phyloP scores from a whole-genome alignment of 2,113 vertebrate genomes.

The Monopterus albus region DNA sequence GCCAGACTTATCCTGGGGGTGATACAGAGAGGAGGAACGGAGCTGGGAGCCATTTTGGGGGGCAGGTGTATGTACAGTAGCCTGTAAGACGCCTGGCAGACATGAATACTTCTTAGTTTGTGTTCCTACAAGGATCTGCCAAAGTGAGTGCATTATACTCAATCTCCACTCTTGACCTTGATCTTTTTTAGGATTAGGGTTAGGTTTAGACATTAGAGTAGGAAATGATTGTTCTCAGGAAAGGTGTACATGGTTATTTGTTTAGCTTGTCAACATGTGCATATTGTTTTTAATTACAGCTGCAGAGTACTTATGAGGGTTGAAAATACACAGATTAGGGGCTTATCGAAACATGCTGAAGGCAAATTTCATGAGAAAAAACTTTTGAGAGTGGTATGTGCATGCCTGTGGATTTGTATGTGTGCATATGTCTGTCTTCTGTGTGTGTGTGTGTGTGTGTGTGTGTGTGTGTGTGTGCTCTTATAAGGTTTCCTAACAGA shows the following conservation, averaged over 20 bases:
- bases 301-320: background rate
- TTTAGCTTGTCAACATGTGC: background rate
- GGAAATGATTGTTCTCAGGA: background rate
- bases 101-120: slow-evolving; percentile 9
- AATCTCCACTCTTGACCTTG: background rate
- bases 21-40: slow-evolving; percentile 56
- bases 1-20: slow-evolving; percentile 73
- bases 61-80: slow-evolving; percentile 22
- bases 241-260: background rate
- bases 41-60: slow-evolving; percentile 57
- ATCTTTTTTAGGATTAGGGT: background rate
- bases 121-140: slow-evolving; percentile 6
- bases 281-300: background rate
- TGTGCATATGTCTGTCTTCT: background rate
- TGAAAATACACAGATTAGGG: background rate
- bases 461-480: slow-evolving; percentile 19
- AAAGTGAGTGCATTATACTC: background rate
- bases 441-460: slow-evolving; percentile 15
- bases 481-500: slow-evolving; percentile 31
- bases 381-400: background rate
- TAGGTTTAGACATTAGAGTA: background rate
- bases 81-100: slow-evolving; percentile 10
- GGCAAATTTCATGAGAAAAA: too few species aligned
- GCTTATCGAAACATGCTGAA: too few species aligned
- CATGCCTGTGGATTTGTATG: background rate